Evolutionary conservation across 2,888 invertebrate species (phyloP), one percentile per base, ranked within the genome.

Genomic region (Pristionchus mayeri): DNA sequence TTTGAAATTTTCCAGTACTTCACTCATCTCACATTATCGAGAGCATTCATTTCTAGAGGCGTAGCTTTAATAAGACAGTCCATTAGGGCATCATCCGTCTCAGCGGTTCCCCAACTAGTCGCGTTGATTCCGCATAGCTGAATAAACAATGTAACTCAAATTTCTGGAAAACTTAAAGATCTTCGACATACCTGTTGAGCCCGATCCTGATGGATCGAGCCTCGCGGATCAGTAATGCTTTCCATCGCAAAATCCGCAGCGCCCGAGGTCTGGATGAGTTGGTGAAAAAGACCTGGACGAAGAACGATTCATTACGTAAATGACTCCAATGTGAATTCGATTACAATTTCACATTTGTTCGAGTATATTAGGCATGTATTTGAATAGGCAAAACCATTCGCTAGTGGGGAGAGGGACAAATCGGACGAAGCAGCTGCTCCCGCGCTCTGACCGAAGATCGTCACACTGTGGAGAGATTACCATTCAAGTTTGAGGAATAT

Each of bases 361-460:
- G 21, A 54, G 21, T 4, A 54, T 54, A 13, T 13, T 54, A 54
- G 4, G 4, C 6, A 37, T 34, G 21, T 13, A 24, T 63, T 2
- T 11, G 4, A 63, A 63, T 30, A 16, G 13, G 24, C 0, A n/a
- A 27, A 11, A 82, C 82, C 82, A 30, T 21, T 30, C 3, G 82
- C 30, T 7, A 82, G 60, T 21, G 82, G 67, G 0, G 63, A 63
- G 4, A 82, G 30, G 1, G 63, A 48, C 2, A 52, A 30, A 13
- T 44, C 63, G 4, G 82, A 82, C 6, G 67, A 63, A 1, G 63
- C 40, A 27, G 48, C 27, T 9, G 57, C 82, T 1, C 82, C 82
- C 0, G 67, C 82, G 18, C 82, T 82, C 48, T 82, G 52, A 18
- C 82, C 82, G 67, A 82, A 82, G 18, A 82, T 16, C 3, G 82